Evolutionary conservation across 2,797 vertebrate genomes (phyloP), one percentile per base, ranked within the genome.

Genomic region (Bryconaethiops microstoma): DNA sequence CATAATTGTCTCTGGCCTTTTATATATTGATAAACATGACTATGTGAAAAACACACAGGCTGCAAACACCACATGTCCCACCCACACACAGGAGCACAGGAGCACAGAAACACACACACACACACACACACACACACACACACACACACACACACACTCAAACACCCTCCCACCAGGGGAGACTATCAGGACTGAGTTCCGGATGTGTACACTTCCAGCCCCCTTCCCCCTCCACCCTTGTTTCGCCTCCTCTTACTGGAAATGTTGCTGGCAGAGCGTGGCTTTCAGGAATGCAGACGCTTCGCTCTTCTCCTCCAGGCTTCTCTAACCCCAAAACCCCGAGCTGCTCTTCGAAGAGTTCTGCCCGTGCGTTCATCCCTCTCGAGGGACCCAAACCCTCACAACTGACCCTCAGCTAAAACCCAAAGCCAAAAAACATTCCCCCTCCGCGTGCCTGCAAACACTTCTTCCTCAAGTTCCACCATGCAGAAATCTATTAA

Each of bases 201-300:
- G 85, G 87, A 88, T 85, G 87, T 86, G 83, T 83, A 79, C 74
- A 62, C 85, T 82, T 85, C 77, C 83, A 85, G 77, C 69, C 63
- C 60, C 63, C 74, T 52, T 40, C 65, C 39, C 64, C 50, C 35
- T 29, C 42, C 52, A 23, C 55, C 57, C 62, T 62, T 9, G 39
- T 73, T 74, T 72, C 73, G 69, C 81, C 75, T 70, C 76, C 77
- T 83, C 78, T 88, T 88, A 83, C 85, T 80, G 87, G 85, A 88
- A 88, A 83, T 78, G 78, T 52, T 72, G 85, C 52, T 84, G 85
- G 86, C 82, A 83, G 75, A 71, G 69, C 21, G 52, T 29, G 81
- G 70, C 76, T 80, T 77, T 86, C 42, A 85, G 85, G 87, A 88
- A 88, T 88, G 85, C 78, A 85, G 81, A 84, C 85, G 70, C 74